Base-by-base conservation (phyloP, 2,888 invertebrate genomes). In the Heliconius hortense region DNA sequence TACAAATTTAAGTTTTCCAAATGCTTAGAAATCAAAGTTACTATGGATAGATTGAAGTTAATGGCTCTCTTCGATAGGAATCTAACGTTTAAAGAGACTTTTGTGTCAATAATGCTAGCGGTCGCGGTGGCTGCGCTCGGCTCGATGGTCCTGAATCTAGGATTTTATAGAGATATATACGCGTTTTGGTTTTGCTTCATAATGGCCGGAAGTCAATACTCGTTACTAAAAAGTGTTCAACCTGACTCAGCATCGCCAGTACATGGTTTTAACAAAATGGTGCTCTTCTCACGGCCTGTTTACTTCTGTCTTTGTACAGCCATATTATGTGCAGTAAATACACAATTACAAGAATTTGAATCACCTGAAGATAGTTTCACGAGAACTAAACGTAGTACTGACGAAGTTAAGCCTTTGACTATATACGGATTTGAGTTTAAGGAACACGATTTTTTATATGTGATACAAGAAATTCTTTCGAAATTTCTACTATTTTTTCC, bases 161-260 rank as follows among this genome's bases (percentile, higher is more conserved):
- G 97, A 70, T 97, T 98, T 88, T 99, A 98, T 92, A 96, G 96
- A 83, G 99, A 99, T 88, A 95, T 99, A 73, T 97, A 97, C 84
- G 97, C 99, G 24, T 98, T 99, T 88, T 95, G 98, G 86, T 98
- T 99, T 90, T 99, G 99, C 92, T 97, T 99, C 83, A 98, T 99
- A n/a, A 98, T 99, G 83, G 99, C 99, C 1, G 97, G 98, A 24
- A 98, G 99, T 85, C 99, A 99, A 90, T 99, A 99, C 90, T 99
- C 98, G 0, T 93, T 99, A 80, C 92, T 99, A 80, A 99, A 99
- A 93, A 99, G 99, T 81, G 99, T 99, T 1, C 99, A 99, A 86
- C 99, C 99, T 0, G 99, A 99, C 90, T 98, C 99, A 0, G 97
- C 99, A 0, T 99, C 99, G 3, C 99, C 99, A 0, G 98, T 99